Evolutionary conservation across 2,888 invertebrate species (phyloP), one percentile per base, ranked within the genome.

Genomic region (Blomia tropicalis): DNA sequence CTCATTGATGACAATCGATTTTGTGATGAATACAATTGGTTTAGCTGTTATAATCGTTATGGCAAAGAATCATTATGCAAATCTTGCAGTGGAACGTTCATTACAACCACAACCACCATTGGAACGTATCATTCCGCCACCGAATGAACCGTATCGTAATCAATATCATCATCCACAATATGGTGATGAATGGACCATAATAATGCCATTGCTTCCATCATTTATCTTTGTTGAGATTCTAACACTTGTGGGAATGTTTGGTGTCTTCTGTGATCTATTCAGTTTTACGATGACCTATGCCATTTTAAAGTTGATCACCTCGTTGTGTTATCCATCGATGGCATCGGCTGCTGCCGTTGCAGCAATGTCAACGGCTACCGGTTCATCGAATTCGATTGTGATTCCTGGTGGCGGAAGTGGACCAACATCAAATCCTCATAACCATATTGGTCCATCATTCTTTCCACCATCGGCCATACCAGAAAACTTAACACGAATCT

Each of bases 1-100:
- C 29, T 32, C 56, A 19, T 36, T 56, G 29, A 56, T 56, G 56
- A 56, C 56, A 2, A 56, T 56, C 29, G 56, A 56, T 25, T 56
- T 56, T 56, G 56, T 29, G 3, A 56, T 56, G 56, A 56, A 56
- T 25, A 56, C 56, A 2, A 56, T 56, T 56, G 56, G 56, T n/a
- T 36, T 56, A 11, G 56, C 56, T 4, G 56, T 56, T 11, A 56
- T 56, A 2, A 25, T 25, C 2, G 56, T 56, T 27, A 56, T 56
- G 25, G 56, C 29, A 19, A 56, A 56, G 23, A 56, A 56, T 25
- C 56, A 56, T 25, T 56, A 32, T 25, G 29, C 22, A 14, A 56
- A 56, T 25, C 29, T 56, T 31, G 29, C 29, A 3, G 56, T 56
- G 17, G 56, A 56, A 36, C 17, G 27, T 19, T 32, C 32, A 22